Base-by-base conservation (phyloP, 2,797 vertebrate genomes). In the Poecilia wingei region DNA sequence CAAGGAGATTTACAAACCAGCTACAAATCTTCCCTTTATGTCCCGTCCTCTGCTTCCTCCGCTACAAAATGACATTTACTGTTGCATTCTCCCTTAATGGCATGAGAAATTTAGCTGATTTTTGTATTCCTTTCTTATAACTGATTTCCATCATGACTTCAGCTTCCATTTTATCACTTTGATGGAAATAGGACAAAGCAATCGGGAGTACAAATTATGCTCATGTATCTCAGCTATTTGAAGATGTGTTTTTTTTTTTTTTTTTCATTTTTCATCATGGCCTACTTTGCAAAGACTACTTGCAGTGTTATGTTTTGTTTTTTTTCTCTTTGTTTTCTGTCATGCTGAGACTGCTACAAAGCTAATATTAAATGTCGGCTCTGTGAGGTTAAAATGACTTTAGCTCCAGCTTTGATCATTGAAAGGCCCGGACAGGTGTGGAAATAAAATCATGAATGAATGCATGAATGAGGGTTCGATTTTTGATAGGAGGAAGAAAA, bases 381-480 rank as follows among this genome's bases (percentile, higher is more conserved):
- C 36, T 14, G 53, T 2, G 10, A 69, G 71, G 79, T 81, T 79
- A 25, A 75, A 76, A 45, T 77, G 18, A 70, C 41, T 16, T 41
- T n/a, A 86, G 77, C 43, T 1, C 57, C 53, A 43, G 61, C 53
- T 85, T 81, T 72, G 75, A 74, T 85, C 3, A 77, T 22, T 33
- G 61, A 46, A 72, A 78, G 46, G 36, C 72, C 76, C 64, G 2
- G 53, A 45, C 77, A 76, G 68, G 78, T 78, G 87, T 86, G 36
- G 74, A 83, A 80, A 79, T 74, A 70, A 78, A 86, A 82, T 79
- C 83, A 84, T 89, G 86, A 91, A 93, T 91, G 89, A 87, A 82
- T 51, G 83, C 77, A 84, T 90, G 84, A 83, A 88, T 87, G 80
- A 81, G 82, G 87, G 81, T 76, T 51, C 16, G 87, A 82, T 51